A percentile compares a stretch with the other conserved stretches of the same genome.
phyloP scores from a whole-genome alignment of 1,140 invertebrate species.

The Eriosoma lanigerum region DNA sequence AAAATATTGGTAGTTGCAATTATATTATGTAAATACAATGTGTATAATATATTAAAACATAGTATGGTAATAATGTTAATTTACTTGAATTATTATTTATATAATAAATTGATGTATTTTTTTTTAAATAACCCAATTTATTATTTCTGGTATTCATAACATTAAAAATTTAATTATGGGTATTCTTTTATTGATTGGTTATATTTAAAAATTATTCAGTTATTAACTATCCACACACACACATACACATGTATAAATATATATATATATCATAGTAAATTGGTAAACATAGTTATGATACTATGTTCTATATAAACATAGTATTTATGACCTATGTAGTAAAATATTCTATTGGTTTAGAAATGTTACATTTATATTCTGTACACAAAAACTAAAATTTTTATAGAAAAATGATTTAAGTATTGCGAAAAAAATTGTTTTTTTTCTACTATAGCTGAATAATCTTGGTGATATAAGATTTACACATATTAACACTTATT shows the following conservation, averaged over 20 bases:
- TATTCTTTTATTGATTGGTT: constrained; percentile 35
- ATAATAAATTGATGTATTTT: constrained; percentile 30
- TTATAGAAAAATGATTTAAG: neutral
- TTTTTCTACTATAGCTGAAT: no score
- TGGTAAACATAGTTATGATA: no score
- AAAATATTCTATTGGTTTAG: neutral
- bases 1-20: constrained; percentile 49
- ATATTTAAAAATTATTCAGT: constrained; percentile 34
- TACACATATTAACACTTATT: constrained; percentile 22
- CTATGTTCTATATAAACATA: no score
- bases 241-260: neutral
- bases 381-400: neutral
- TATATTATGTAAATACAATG: constrained; percentile 50
- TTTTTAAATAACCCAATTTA: constrained; percentile 44
- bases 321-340: no score
- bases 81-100: constrained; percentile 47
- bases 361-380: neutral
- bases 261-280: neutral
- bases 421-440: neutral
- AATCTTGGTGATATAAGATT: neutral
- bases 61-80: constrained; percentile 47
- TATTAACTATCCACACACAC: no score
- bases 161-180: constrained; percentile 36
- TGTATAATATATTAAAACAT: constrained; percentile 38
- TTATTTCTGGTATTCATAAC: constrained; percentile 1